Conservation (phyloP, 2,797 vertebrate species). For the Anisognathus igniventris region DNA sequence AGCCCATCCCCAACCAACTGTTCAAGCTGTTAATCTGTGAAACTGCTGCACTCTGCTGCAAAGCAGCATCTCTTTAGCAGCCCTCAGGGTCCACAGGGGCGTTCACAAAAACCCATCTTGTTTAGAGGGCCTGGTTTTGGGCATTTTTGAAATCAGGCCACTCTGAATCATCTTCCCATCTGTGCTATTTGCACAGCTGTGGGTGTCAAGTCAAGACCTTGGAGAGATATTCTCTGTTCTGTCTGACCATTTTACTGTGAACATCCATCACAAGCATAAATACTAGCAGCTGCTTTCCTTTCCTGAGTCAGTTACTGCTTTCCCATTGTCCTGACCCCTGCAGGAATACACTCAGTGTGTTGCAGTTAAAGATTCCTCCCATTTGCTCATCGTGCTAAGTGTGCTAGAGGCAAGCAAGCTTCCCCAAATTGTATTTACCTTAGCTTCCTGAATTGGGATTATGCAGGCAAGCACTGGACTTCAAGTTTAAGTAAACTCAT, state of each 20-base stretch:
- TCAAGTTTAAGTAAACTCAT: conserved; percentile 1
- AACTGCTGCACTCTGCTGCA: background rate
- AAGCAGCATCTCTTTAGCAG: background rate
- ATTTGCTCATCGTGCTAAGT: background rate
- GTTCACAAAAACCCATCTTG: background rate
- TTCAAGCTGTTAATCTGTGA: conserved; percentile 23
- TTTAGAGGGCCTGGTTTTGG: conserved; percentile 20
- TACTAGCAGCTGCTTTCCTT: conserved; percentile 50
- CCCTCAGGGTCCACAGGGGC: background rate
- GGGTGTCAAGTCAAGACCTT: conserved; percentile 58
- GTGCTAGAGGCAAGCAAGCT: background rate
- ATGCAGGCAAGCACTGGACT: background rate
- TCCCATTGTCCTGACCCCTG: conserved; percentile 18
- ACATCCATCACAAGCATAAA: conserved; percentile 51
- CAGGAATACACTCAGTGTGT: background rate
- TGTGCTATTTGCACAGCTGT: conserved; percentile 57
- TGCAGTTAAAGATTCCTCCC: background rate
- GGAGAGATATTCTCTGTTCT: conserved; percentile 31
- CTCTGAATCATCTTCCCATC: conserved; percentile 52
- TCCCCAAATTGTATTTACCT: conserved; percentile 5
- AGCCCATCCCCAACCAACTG: background rate
- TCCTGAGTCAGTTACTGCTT: background rate
- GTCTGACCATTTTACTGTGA: conserved; percentile 44
- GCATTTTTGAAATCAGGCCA: conserved; percentile 18
- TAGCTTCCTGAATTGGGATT: background rate